Conservation (phyloP, 2,888 invertebrate genomes). For the Liodrosophila aerea region DNA sequence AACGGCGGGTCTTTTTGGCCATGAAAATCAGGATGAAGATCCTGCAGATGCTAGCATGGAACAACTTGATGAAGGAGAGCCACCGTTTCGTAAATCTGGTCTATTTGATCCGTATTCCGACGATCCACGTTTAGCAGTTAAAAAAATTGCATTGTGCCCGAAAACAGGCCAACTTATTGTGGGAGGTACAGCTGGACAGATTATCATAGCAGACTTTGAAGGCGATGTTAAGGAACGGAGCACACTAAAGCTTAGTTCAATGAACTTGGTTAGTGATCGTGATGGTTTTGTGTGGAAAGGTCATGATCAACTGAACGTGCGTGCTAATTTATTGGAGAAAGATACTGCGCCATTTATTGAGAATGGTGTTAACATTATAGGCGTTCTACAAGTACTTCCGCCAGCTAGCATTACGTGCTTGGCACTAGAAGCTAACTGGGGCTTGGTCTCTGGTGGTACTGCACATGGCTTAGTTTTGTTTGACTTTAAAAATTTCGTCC, state of each 20-base stretch:
- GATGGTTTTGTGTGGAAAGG: constrained; percentile 99
- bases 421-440: constrained; percentile 95
- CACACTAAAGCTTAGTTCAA: constrained; percentile 82
- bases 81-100: constrained; percentile 97
- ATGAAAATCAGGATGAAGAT: constrained; percentile 84
- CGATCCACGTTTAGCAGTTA: constrained; percentile 93
- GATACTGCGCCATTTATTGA: constrained; percentile 82
- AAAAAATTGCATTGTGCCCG: constrained; percentile 93
- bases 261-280: constrained; percentile 95
- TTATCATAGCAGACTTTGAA: constrained; percentile 87
- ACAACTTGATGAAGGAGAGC: constrained; percentile 93
- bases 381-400: constrained; percentile 93
- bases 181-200: constrained; percentile 97
- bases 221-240: constrained; percentile 25
- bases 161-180: constrained; percentile 93
- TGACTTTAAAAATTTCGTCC: constrained; percentile 90
- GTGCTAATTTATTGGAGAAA: constrained; percentile 84
- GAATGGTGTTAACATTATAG: constrained; percentile 84
- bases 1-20: constrained; percentile 89
- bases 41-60: constrained; percentile 88
- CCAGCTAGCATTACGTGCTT: constrained; percentile 97
- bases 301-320: constrained; percentile 91
- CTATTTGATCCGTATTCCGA: constrained; percentile 98
- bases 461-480: constrained; percentile 96
- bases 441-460: constrained; percentile 93